phyloP scores from a whole-genome alignment of 2,888 invertebrate genomes.

The Sabatieria punctata region DNA sequence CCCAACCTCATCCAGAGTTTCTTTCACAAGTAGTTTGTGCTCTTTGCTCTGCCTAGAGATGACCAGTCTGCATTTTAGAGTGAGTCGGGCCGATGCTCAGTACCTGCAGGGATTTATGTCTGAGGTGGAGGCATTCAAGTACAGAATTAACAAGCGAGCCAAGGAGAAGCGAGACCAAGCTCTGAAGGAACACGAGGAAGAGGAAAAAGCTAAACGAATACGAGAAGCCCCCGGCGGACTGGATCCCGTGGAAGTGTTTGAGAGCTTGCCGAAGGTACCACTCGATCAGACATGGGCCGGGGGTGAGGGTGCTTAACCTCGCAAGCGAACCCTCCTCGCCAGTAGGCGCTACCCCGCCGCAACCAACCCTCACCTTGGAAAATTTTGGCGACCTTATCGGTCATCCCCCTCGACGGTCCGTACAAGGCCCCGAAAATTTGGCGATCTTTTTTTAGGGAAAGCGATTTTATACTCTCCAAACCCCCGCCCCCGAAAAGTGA shows the following conservation, averaged over 20 bases:
- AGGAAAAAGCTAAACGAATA: constrained; percentile 57
- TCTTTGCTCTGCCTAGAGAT: too few species aligned
- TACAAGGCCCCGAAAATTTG: too few species aligned
- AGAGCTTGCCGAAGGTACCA: constrained; percentile 69
- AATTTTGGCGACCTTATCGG: too few species aligned
- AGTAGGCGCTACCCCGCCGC: too few species aligned
- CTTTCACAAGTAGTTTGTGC: constrained; percentile 29
- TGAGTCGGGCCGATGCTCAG: constrained; percentile 74
- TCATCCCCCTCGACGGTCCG: too few species aligned
- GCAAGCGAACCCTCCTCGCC: background rate
- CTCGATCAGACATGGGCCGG: too few species aligned
- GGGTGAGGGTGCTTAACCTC: background rate
- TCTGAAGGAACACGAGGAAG: constrained; percentile 61
- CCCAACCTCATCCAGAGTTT: constrained; percentile 23
- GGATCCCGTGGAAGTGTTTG: constrained; percentile 91
- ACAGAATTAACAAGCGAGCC: constrained; percentile 62
- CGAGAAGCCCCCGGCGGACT: constrained; percentile 88
- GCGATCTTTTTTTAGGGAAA: too few species aligned
- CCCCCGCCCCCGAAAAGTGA: too few species aligned
- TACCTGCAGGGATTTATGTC: constrained; percentile 85
- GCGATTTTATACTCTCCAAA: too few species aligned
- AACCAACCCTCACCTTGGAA: background rate
- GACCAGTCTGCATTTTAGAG: constrained; percentile 43
- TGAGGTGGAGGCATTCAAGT: constrained; percentile 72
- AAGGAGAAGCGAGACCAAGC: constrained; percentile 48